A percentile compares a stretch with the other conserved stretches of the same genome.
Conservation (phyloP, 2,113 vertebrate genomes). For the Grammomys dolichurus region DNA sequence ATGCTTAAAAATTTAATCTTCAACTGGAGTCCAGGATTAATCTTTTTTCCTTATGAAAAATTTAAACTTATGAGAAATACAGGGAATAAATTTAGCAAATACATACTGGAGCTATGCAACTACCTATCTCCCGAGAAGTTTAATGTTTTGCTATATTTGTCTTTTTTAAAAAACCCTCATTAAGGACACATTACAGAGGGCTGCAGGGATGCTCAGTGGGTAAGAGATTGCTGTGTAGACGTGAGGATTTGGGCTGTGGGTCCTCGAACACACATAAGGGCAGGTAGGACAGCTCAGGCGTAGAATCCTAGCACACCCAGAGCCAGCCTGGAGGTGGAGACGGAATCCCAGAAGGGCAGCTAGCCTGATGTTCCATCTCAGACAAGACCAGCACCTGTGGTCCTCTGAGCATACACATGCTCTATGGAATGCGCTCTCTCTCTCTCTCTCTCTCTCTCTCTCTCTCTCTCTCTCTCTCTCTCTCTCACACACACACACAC, state of each 20-base stretch:
- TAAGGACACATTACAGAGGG: not conserved
- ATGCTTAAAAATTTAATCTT: not conserved
- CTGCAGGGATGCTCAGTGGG: not conserved
- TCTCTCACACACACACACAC: not conserved
- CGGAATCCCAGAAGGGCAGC: not conserved
- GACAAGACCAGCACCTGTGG: not conserved
- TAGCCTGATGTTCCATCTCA: too few species aligned
- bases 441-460: too few species aligned
- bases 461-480: too few species aligned
- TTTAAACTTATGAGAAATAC: slow-evolving; percentile 9
- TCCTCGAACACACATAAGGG: not conserved
- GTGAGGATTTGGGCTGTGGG: not conserved
- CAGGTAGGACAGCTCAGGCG: not conserved
- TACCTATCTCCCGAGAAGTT: not conserved
- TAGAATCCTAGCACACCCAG: not conserved
- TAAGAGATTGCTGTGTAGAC: too few species aligned
- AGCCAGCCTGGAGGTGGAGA: not conserved
- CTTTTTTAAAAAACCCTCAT: not conserved
- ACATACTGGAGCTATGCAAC: not conserved
- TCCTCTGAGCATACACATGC: not conserved
- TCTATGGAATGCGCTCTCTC: not conserved
- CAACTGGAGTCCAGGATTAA: slow-evolving; percentile 17
- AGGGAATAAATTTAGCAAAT: slow-evolving; percentile 33
- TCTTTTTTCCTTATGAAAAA: slow-evolving; percentile 47
- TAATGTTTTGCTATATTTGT: not conserved